Base-by-base conservation (phyloP, 2,888 invertebrate genomes). In the Drosophila lacicola region DNA sequence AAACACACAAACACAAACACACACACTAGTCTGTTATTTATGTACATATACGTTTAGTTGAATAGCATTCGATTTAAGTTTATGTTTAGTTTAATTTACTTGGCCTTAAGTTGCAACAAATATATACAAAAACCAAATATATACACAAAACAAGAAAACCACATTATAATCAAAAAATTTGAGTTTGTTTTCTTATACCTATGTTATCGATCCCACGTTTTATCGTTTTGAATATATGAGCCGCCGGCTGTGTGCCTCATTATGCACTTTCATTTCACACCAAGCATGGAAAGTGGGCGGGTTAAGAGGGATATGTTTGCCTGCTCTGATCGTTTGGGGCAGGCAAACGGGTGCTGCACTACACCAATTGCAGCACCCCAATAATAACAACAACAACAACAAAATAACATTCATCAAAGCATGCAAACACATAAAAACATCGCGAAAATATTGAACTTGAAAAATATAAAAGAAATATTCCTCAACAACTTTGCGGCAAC, bases 221-320 rank as follows among this genome's bases (percentile, higher is more conserved):
- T 33, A 57, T 39, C 6, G 4, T 4, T 34, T 25, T 10, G 3
- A 1, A 4, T 8, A 19, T 47, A 21, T 45, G 34, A 13, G 10
- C 8, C 36, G 49, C 44, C 61, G 53, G 36, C 39, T 58, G 44
- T 54, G 51, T 41, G n/a, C 39, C 60, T 69, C 57, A 44, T 47
- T 21, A 56, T 55, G 74, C 80, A 82, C 70, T 61, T 70, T 81
- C 74, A 62, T 79, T 72, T 79, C 66, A 84, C 70, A 81, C 74
- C 65, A 77, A 83, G 78, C 80, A 82, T 90, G 91, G 90, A 82
- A 90, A 88, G 88, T 88, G 91, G 91, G 91, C 82, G 90, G 90
- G 91, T 84, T 89, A 67, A 88, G 88, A 89, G 91, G 90, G 89
- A 83, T 89, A 81, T 77, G 82, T 83, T 90, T 89, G 90, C 82